phyloP scores from a whole-genome alignment of 2,113 vertebrate species.

The Taxidea taxus region DNA sequence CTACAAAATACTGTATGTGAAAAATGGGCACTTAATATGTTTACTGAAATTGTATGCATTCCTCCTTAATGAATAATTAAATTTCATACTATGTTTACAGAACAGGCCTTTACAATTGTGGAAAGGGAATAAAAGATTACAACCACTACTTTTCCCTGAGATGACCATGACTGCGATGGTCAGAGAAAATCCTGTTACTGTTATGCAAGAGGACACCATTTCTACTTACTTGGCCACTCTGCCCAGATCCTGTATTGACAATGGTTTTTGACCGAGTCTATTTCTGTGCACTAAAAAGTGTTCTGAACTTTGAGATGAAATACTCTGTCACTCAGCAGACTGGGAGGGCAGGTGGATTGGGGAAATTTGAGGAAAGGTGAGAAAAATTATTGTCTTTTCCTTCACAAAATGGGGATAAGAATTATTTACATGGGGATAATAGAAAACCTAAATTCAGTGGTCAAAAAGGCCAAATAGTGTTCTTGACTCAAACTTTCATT shows the following conservation, averaged over 20 bases:
- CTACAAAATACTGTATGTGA: background rate
- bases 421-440: background rate
- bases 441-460: background rate
- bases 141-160: background rate
- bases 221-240: background rate
- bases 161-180: background rate
- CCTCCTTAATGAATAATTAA: conserved; percentile 30
- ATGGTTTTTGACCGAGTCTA: background rate
- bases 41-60: background rate
- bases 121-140: background rate
- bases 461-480: background rate
- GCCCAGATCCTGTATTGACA: background rate
- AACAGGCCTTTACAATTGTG: background rate
- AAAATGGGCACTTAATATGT: background rate
- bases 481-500: background rate
- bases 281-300: background rate
- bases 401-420: background rate
- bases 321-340: background rate
- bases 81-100: background rate
- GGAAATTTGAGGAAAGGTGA: background rate
- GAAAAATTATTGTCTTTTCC: background rate
- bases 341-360: background rate
- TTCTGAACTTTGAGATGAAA: background rate
- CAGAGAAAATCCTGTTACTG: background rate
- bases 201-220: background rate